Percentiles rank a stretch among this genome's conserved stretches.
phyloP scores from a whole-genome alignment of 2,113 vertebrate genomes.

The Arvicanthis niloticus region DNA sequence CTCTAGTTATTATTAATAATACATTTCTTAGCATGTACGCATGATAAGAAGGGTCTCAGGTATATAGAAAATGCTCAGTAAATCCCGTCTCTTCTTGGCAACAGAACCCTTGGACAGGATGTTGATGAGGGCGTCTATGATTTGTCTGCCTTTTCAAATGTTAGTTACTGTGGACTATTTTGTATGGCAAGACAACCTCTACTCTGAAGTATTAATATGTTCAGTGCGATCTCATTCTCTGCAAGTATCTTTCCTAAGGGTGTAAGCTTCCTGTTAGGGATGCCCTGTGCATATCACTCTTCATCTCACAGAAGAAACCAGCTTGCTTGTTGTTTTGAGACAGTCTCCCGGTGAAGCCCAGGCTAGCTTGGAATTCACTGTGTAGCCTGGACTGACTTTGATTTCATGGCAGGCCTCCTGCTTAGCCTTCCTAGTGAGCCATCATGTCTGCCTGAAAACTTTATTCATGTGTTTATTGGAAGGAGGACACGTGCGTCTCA shows the following conservation, averaged over 20 bases:
- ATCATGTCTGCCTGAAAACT: not conserved
- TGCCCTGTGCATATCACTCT: not conserved
- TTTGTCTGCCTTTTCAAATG: not conserved
- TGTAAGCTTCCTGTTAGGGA: not conserved
- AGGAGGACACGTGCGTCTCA: too few species aligned
- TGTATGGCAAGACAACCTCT: not conserved
- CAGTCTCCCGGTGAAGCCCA: not conserved
- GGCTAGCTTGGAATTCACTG: not conserved
- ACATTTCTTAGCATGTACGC: not conserved
- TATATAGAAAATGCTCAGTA: not conserved
- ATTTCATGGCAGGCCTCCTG: not conserved
- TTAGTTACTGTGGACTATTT: slow-evolving; percentile 30
- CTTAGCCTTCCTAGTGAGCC: not conserved
- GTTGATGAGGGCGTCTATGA: slow-evolving; percentile 21
- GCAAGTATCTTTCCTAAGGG: slow-evolving; percentile 34
- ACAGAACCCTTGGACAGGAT: slow-evolving; percentile 11
- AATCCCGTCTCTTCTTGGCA: slow-evolving; percentile 23
- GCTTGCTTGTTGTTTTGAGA: not conserved
- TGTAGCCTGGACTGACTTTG: not conserved
- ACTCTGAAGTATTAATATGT: slow-evolving; percentile 24
- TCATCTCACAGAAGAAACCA: slow-evolving; percentile 18
- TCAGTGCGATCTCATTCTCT: not conserved
- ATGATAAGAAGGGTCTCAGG: not conserved
- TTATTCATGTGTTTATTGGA: not conserved
- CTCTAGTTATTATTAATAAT: not conserved